These are phyloP conservation scores for Saccostrea cuccullata DNA, from an alignment of 1,140 invertebrate species.

Conservation along the genomic window DNA sequence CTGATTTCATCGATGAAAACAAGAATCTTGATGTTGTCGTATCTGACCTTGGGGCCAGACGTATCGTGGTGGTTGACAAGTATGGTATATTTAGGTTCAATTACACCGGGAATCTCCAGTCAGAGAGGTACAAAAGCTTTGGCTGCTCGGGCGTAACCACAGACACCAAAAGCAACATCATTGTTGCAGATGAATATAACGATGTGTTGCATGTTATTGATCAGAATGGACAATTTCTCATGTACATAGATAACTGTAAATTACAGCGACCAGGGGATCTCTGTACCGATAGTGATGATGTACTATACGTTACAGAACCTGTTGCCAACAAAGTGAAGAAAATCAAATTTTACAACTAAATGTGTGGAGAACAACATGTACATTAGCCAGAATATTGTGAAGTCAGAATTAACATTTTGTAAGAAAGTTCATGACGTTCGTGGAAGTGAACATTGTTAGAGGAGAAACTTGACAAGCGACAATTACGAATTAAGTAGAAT, in stretches of 20 bases:
- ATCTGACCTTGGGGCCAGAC: not conserved
- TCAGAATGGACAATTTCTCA: not conserved
- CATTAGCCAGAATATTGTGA: not conserved
- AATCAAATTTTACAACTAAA: constrained; percentile 23
- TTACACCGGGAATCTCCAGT: not conserved
- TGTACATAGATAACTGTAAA: not conserved
- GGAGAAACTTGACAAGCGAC: not conserved
- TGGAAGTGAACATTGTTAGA: not conserved
- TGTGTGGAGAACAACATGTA: not conserved
- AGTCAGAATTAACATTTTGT: not conserved
- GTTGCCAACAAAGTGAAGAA: constrained; percentile 18
- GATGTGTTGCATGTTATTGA: constrained; percentile 15
- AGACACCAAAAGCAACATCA: not conserved
- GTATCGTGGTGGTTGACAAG: constrained; percentile 8
- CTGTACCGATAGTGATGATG: not conserved
- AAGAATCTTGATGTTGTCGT: constrained; percentile 3
- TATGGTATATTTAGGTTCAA: constrained; percentile 8
- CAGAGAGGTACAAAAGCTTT: not conserved
- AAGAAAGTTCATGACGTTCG: not conserved
- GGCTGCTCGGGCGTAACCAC: not conserved
- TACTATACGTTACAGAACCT: not conserved
- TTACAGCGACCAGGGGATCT: not conserved
- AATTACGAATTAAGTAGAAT: not conserved
- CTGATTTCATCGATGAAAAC: constrained; percentile 11
- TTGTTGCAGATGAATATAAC: constrained; percentile 14